Base-by-base conservation (phyloP, 1,140 invertebrate species). In the Andrena cerasifolii region DNA sequence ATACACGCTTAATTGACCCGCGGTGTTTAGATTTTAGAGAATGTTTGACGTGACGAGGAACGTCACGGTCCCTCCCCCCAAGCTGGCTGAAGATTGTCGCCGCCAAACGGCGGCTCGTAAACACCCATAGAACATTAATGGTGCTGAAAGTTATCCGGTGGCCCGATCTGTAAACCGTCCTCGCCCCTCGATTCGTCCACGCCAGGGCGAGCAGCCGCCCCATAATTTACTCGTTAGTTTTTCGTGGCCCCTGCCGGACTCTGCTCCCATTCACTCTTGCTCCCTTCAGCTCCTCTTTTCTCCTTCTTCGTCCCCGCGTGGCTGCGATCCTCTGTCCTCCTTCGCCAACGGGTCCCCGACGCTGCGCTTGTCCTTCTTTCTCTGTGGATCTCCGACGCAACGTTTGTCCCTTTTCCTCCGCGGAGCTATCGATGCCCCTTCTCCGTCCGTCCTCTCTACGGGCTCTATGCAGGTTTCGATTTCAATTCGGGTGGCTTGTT, bases 171-270 rank as follows among this genome's bases (percentile, higher is more conserved):
- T 63, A 40, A 73, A 66, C 62, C 80, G 54, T 78, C 33, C 67
- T 49, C 53, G 28, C 56, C 56, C 65, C 67, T 62, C 67, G 49
- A 66, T 79, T 79, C 72, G 78, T 73, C 73, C 73, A 78, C 76
- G 68, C 56, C 47, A 68, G 76, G 76, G 40, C 76, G 79, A 86
- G 82, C 85, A 83, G 76, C 85, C 83, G 71, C 88, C 84, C 89
- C 86, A 87, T 89, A 89, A 90, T 90, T 90, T 89, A 87, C 89
- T 90, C 88, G 88, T 90, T 90, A 90, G 83, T 82, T 85, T 82
- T 47, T 78, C 62, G 77, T 70, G 58, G 61, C 76, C 78, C 75
- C 67, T 56, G 78, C 4, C 77, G 76, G 67, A 61, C 33, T 51
- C 58, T n/a, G n/a, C n/a, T 45, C 47, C 18, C 21, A 68, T 78